Base-by-base conservation (phyloP, 2,797 vertebrate genomes). In the Ctenopoma kingsleyae region DNA sequence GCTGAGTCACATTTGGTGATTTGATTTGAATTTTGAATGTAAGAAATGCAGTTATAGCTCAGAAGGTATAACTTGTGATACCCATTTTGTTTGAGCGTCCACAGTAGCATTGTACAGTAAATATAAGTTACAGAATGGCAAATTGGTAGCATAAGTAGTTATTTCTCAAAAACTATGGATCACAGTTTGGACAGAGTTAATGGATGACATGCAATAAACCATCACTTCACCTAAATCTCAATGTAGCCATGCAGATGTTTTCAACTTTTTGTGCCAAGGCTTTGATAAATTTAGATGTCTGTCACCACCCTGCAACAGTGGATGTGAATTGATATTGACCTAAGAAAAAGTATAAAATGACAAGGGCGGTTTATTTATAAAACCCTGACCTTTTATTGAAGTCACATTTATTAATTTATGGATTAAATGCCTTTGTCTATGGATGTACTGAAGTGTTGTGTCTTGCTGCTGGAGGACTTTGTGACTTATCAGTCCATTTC, bases 1-100 rank as follows among this genome's bases (percentile, higher is more conserved):
- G 78, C 67, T 70, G 55, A 81, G 68, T 78, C 71, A 82, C 56
- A 82, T 80, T 78, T 73, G 57, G 58, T n/a, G 65, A 60, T 50
- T 52, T 60, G 11, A 36, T 11, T 65, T 68, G 44, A 41, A 22
- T 36, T 58, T 4, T 67, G 38, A 73, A 50, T 61, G 30, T 12
- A 59, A 17, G 15, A 67, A 62, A 84, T 71, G n/a, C 49, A 69
- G 62, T 19, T 17, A 27, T 10, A 20, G 15, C 49, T 69, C 17
- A 25, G 57, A 51, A 46, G 59, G 15, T 58, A 8, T 2, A 46
- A 38, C 10, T 15, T 47, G 0, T 17, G 5, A 19, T 1, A 9
- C 8, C 36, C 36, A 30, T 6, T 6, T 30, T 3, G 10, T 38
- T 38, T 40, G 13, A 30, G 6, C 6, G 6, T 27, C 25, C 25